Conservation (phyloP, 2,888 invertebrate genomes). For the Dysmachus trigonus region DNA sequence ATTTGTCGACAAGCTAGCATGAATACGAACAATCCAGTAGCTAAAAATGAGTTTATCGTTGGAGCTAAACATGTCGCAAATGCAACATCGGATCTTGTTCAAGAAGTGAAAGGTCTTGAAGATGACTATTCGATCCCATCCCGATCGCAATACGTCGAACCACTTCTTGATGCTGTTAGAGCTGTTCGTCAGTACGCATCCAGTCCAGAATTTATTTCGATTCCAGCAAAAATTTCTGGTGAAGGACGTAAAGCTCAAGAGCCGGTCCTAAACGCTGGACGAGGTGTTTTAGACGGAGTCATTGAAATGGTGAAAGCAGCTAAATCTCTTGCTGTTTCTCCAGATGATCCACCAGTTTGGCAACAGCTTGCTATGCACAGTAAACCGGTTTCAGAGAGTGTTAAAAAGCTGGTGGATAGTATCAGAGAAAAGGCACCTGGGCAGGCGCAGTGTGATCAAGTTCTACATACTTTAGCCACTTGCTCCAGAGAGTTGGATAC, state of each 20-base stretch:
- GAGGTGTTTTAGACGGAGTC: slow-evolving; percentile 81
- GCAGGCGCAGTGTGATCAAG: slow-evolving; percentile 89
- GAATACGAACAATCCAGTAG: slow-evolving; percentile 87
- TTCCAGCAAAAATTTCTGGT: slow-evolving; percentile 89
- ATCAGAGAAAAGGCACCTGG: slow-evolving; percentile 96
- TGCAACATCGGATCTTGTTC: slow-evolving; percentile 92
- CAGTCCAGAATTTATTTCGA: slow-evolving; percentile 90
- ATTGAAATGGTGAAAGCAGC: slow-evolving; percentile 91
- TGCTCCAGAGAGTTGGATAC: slow-evolving; percentile 86
- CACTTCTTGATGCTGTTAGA: slow-evolving; percentile 89
- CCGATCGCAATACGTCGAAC: slow-evolving; percentile 80
- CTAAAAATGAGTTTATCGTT: slow-evolving; percentile 96
- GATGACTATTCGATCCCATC: slow-evolving; percentile 82
- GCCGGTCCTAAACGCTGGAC: slow-evolving; percentile 86
- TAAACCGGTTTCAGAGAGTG: slow-evolving; percentile 95
- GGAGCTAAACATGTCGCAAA: slow-evolving; percentile 97
- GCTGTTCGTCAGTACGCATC: slow-evolving; percentile 92
- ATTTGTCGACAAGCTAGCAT: slow-evolving; percentile 93
- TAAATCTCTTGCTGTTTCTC: slow-evolving; percentile 85
- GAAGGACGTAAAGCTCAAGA: slow-evolving; percentile 86
- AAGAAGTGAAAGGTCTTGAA: slow-evolving; percentile 91
- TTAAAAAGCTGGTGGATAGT: slow-evolving; percentile 91
- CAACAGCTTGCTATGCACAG: slow-evolving; percentile 93
- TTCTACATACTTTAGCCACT: slow-evolving; percentile 78
- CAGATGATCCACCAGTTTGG: slow-evolving; percentile 93